Evolutionary conservation across 2,888 invertebrate species (phyloP), one percentile per base, ranked within the genome.

Genomic region (Noctua fimbriata): DNA sequence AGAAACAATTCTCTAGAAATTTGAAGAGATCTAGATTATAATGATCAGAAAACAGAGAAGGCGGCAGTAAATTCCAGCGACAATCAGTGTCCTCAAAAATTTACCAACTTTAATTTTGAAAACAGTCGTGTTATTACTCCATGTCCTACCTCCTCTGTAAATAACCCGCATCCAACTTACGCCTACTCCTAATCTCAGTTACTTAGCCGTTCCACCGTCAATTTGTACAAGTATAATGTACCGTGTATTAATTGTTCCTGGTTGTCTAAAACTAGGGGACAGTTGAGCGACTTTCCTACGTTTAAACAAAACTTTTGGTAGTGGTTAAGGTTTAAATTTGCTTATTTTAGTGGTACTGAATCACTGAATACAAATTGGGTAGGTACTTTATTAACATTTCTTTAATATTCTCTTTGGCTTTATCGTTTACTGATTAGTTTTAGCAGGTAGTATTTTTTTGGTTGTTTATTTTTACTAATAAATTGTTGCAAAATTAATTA

Each of bases 121-220:
- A 36, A 65, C 24, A 41, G 24, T 66, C 41, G 6, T n/a, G 1
- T 44, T 41, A 67, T 3, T n/a, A 44, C 73, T 84, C 77, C 82
- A 69, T 69, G 1, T 12, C 0, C 28, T 71, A 55, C 5, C 3
- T 66, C 21, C 10, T 87, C 87, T 14, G 49, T 14, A 18, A 1
- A 7, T 60, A 28, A 80, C 83, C 87, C 89, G 87, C 79, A 87
- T 87, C 79, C 78, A 79, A 86, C 79, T 83, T 78, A 77, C 69
- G 79, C 81, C 84, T 86, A 81, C 58, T 75, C 75, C 87, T 88
- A 88, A 88, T 88, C 88, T 89, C 83, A 89, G 87, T 87, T 87
- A 89, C 89, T 88, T 89, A 89, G 74, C 79, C 76, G 67, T 79
- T 77, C 78, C 47, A 72, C 78, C 85, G 87, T 87, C 87, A 87